Evolutionary conservation across 2,888 invertebrate genomes (phyloP), one percentile per base, ranked within the genome.

Genomic region (Timema cristinae): DNA sequence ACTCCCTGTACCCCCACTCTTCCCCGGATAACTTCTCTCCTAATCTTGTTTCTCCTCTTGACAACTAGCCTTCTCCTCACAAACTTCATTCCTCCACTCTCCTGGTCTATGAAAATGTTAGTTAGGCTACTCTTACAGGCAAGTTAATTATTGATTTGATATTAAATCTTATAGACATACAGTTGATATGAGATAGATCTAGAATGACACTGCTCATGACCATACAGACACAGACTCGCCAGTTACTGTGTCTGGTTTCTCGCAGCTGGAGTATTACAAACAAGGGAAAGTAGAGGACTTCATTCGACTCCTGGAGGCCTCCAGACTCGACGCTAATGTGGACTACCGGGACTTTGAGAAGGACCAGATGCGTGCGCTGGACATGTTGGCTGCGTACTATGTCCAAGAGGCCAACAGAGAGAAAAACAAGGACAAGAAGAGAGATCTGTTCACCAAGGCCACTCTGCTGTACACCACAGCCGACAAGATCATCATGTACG

Each of bases 401-500:
- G 98, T 98, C 1, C 96, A 97, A 81, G 91, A 94, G 82, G 97
- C 97, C 1, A 97, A 97, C 81, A 90, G 92, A 70, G 98, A 98
- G 81, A 96, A 97, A 81, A 91, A 91, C 70, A 97, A 98, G 80
- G 98, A 98, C 77, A 93, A 92, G 79, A 97, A 95, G 81, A 88
- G 94, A 74, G 98, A 98, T 77, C 85, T 97, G 15, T 98, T 98
- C 79, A 94, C 94, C 49, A 97, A 97, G 85, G 99, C 99, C 5
- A 98, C 98, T 0, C 87, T 96, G 68, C 84, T 98, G n/a, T 99
- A 98, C 81, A 97, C 97, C 0, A 97, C 96, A 75, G 99, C 98
- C 7, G 99, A 99, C 81, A 98, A 98, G 85, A 98, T 99, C 82
- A 97, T 98, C 79, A 99, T 99, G 98, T 99, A 98, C 84, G 98